Percentiles rank a stretch among this genome's conserved stretches.
These are phyloP conservation scores for Parapsyche elsis DNA, from an alignment of 1,140 invertebrate genomes.

Conservation along the genomic window DNA sequence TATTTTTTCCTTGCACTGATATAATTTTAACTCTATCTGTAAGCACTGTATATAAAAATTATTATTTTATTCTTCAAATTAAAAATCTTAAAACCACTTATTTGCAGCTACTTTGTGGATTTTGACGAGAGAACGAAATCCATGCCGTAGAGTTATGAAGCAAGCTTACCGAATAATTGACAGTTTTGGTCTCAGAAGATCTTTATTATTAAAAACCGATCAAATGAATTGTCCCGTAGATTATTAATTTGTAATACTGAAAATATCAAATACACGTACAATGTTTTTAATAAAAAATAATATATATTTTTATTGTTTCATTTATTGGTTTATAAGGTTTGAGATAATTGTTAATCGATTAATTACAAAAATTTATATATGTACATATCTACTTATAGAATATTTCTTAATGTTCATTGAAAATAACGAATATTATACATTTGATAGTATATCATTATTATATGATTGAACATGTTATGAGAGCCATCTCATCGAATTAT, in stretches of 20 bases:
- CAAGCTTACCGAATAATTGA: slow-evolving; percentile 71
- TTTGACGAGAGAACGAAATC: slow-evolving; percentile 70
- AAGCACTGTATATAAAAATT: not conserved
- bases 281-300: no score
- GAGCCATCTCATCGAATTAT: no score
- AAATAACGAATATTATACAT: no score
- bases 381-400: no score
- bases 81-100: not conserved
- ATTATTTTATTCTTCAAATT: not conserved
- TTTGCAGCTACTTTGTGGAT: slow-evolving; percentile 76
- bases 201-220: slow-evolving; percentile 73
- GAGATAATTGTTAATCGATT: no score
- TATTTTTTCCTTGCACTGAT: slow-evolving; percentile 44
- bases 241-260: slow-evolving; percentile 47
- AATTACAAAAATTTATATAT: no score
- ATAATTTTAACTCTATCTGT: not conserved
- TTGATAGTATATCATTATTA: no score
- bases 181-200: slow-evolving; percentile 70
- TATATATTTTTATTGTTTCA: no score
- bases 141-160: slow-evolving; percentile 68
- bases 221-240: slow-evolving; percentile 71
- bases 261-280: no score
- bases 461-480: no score
- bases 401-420: no score
- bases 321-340: no score